Evolutionary conservation across 1,140 invertebrate genomes (phyloP), one percentile per base, ranked within the genome.

Genomic region (Scaptomyza pallida): DNA sequence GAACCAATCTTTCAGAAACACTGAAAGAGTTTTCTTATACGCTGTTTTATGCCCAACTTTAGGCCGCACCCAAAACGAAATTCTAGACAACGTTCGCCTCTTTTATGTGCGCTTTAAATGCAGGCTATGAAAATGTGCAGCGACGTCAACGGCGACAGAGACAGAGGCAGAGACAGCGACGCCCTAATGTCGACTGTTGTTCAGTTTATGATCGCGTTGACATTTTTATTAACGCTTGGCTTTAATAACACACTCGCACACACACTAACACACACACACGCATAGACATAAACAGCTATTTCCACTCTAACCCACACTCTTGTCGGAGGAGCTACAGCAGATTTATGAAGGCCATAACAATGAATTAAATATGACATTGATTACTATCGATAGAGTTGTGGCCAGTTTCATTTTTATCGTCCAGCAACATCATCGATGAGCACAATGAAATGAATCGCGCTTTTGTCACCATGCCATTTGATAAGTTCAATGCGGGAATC

Each of bases 331-430:
- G 51, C 61, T 26, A n/a, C n/a, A 21, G 23, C 73, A 81, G 78
- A 85, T 86, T 85, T 85, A 85, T 85, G 81, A 85, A 81, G 81
- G 73, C 81, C 82, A 85, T 85, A 85, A 81, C 81, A 86, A 86
- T 86, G 81, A 86, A 88, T 86, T 86, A 86, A 86, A 86, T 86
- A 85, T 86, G 81, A 86, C 81, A 86, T 86, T 85, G 81, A 86
- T 86, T 81, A 62, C 81, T 72, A 86, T 86, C 81, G 62, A 86
- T 86, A 88, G 81, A 86, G 82, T 69, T 81, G 81, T 75, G 77
- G 48, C 60, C 67, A 61, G 64, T 72, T 79, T 62, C 33, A 37
- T 40, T 59, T 76, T 74, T 85, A 79, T 83, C 79, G 72, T 56
- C 64, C 45, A 43, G 30, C 23, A 26, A 26, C 77, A 69, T 71